Evolutionary conservation across 2,888 invertebrate species (phyloP).

Genomic region (Andrena hattorfiana): DNA sequence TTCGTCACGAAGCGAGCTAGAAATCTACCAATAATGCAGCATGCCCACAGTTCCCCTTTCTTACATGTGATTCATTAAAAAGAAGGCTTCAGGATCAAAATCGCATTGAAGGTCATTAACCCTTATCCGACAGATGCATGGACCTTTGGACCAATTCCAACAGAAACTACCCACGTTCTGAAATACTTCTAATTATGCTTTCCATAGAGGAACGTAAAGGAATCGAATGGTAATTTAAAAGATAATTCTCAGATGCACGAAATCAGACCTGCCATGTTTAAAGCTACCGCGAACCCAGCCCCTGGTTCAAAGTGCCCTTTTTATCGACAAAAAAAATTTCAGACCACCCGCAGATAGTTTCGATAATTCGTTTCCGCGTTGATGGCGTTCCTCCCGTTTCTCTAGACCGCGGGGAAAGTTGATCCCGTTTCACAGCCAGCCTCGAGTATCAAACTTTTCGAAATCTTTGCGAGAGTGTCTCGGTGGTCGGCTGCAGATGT

Average conservation of each 20-base stretch:
- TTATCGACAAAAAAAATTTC: not conserved
- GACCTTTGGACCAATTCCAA: too few species aligned
- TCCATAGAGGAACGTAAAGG: too few species aligned
- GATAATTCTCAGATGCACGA: too few species aligned
- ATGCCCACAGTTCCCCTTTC: not conserved
- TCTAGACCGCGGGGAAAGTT: not conserved
- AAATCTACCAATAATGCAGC: not conserved
- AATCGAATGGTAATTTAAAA: too few species aligned
- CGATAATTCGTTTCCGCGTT: not conserved
- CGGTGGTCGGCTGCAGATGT: slow-evolving; percentile 72
- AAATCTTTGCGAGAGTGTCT: slow-evolving; percentile 64
- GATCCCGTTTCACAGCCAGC: not conserved
- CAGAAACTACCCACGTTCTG: too few species aligned
- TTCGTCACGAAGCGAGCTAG: not conserved
- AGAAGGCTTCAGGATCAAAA: too few species aligned
- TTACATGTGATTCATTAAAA: not conserved
- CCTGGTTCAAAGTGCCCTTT: too few species aligned
- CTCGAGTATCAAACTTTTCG: slow-evolving; percentile 45
- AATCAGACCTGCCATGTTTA: too few species aligned
- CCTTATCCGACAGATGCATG: too few species aligned
- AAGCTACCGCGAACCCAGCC: too few species aligned
- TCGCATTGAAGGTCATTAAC: too few species aligned
- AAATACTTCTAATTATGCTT: too few species aligned
- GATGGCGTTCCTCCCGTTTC: not conserved
- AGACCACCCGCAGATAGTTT: not conserved